A percentile compares a stretch with the other conserved stretches of the same genome.
These are phyloP conservation scores for Mergus octosetaceus DNA, from an alignment of 2,797 vertebrate genomes.

Conservation along the genomic window DNA sequence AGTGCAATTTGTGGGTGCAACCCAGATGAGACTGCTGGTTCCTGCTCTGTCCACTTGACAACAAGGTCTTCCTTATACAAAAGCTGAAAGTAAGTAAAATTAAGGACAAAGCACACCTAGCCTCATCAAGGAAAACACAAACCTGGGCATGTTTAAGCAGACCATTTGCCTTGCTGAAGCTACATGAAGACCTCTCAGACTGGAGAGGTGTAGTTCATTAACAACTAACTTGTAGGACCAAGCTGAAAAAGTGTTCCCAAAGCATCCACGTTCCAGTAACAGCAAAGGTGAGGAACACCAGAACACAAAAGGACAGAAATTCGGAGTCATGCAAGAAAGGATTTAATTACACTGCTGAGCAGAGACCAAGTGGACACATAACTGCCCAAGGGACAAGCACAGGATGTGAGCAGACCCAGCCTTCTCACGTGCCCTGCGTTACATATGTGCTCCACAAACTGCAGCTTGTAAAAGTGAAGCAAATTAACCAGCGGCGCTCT, in stretches of 20 bases:
- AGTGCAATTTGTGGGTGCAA: not conserved
- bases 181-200: not conserved
- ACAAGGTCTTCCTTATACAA: not conserved
- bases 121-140: not conserved
- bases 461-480: not conserved
- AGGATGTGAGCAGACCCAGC: not conserved
- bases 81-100: not conserved
- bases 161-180: not conserved
- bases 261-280: not conserved
- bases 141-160: not conserved
- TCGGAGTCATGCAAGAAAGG: not conserved
- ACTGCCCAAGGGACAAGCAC: not conserved
- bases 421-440: not conserved
- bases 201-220: not conserved
- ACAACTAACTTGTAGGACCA: not conserved
- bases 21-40: not conserved
- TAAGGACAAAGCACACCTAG: not conserved
- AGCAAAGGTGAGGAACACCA: not conserved
- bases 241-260: not conserved
- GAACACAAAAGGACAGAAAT: not conserved
- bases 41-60: not conserved
- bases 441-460: fast-evolving
- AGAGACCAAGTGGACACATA: not conserved
- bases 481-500: fast-evolving
- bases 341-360: not conserved